Percentiles rank a stretch among this genome's conserved stretches.
These are phyloP conservation scores for Tetropium fuscum DNA, from an alignment of 2,888 invertebrate genomes.

Conservation along the genomic window DNA sequence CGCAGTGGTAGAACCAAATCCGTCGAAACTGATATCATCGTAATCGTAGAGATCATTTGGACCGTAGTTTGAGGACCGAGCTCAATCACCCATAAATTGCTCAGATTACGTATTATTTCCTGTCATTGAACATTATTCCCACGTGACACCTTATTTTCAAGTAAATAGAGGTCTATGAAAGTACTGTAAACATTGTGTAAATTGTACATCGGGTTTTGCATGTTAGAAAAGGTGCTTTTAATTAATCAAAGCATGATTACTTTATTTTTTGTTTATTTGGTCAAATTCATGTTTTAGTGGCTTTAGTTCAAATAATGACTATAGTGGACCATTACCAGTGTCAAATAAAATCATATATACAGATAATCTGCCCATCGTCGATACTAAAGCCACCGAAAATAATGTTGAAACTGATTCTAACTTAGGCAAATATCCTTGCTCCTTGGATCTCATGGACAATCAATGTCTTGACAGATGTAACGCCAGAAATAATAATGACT, in stretches of 20 bases:
- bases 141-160: no score
- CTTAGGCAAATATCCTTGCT: background rate
- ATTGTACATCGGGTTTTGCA: background rate
- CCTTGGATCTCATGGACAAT: background rate
- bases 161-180: no score
- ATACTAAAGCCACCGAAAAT: background rate
- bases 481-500: background rate
- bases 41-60: no score
- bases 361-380: background rate
- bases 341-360: background rate
- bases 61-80: no score
- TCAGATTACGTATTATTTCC: no score
- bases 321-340: background rate
- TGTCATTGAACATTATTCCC: no score
- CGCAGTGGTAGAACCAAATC: no score
- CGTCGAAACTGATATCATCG: no score
- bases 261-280: background rate
- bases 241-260: background rate
- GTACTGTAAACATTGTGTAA: background rate
- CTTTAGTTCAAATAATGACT: background rate
- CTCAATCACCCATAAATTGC: no score
- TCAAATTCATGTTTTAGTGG: background rate
- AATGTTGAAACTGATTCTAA: background rate
- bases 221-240: background rate
- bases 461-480: background rate